phyloP scores from a whole-genome alignment of 2,797 vertebrate species.

The Falco berigora region DNA sequence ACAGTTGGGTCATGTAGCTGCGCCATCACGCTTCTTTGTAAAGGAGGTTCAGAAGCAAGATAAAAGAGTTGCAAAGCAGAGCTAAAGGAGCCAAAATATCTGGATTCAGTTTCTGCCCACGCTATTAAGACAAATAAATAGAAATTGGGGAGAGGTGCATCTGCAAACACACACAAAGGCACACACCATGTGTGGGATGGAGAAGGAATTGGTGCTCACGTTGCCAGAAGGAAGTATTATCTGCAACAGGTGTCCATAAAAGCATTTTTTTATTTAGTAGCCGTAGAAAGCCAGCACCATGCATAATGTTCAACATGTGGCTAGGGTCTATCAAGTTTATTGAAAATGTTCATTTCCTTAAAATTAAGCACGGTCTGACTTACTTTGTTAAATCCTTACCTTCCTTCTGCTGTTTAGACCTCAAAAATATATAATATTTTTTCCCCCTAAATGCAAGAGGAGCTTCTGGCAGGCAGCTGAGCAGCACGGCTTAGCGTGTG shows the following conservation, averaged over 20 bases:
- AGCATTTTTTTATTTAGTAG: not conserved
- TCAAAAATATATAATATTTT: not conserved
- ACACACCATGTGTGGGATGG: not conserved
- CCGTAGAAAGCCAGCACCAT: not conserved
- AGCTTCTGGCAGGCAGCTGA: not conserved
- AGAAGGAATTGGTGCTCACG: not conserved
- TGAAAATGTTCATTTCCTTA: not conserved
- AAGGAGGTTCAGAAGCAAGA: not conserved
- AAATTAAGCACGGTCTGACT: not conserved
- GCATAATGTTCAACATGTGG: not conserved
- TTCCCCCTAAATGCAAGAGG: not conserved
- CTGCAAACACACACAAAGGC: constrained; percentile 4
- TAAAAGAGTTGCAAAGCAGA: not conserved
- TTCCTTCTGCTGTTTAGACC: not conserved
- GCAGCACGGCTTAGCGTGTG: fast-evolving
- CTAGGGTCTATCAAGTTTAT: not conserved
- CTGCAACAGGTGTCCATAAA: not conserved
- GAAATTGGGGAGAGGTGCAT: not conserved
- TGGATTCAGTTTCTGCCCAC: constrained; percentile 9
- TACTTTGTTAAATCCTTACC: not conserved
- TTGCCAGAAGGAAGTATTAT: not conserved
- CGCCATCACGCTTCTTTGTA: not conserved
- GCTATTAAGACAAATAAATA: not conserved
- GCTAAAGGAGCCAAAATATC: constrained; percentile 2
- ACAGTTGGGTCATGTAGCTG: not conserved